A percentile compares a stretch with the other conserved stretches of the same genome.
phyloP scores from a whole-genome alignment of 2,888 invertebrate genomes.

The Hetaerina titia region DNA sequence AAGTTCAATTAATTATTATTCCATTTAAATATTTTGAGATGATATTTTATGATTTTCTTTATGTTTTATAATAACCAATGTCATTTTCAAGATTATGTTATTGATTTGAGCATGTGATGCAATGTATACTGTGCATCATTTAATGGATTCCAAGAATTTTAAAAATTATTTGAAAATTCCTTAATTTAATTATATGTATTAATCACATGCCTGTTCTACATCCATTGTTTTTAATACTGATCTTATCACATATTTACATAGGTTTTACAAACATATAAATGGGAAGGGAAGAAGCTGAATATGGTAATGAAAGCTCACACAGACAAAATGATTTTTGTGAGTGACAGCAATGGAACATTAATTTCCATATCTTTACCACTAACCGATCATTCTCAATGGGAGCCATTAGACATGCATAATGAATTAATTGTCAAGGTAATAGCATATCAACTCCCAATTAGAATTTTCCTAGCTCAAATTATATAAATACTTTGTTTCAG shows the following conservation, averaged over 20 bases:
- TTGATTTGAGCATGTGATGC: not conserved
- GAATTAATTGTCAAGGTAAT: constrained; percentile 78
- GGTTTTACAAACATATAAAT: constrained; percentile 76
- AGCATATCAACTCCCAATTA: constrained; percentile 58
- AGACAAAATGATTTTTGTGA: constrained; percentile 89
- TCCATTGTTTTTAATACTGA: not conserved
- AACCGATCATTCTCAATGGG: constrained; percentile 81
- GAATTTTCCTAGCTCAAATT: not conserved
- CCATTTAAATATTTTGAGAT: no score
- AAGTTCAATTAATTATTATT: no score
- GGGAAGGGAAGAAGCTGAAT: constrained; percentile 78
- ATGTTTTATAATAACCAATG: no score
- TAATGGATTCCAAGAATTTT: not conserved
- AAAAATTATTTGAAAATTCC: no score
- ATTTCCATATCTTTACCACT: constrained; percentile 89
- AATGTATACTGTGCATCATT: not conserved
- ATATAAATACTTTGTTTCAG: not conserved
- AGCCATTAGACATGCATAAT: constrained; percentile 80
- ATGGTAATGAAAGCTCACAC: constrained; percentile 86
- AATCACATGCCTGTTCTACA: not conserved
- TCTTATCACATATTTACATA: constrained; percentile 72
- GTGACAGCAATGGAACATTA: constrained; percentile 88
- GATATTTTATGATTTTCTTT: no score
- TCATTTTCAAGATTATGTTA: not conserved
- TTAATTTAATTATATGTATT: not conserved